Base-by-base conservation (phyloP, 2,888 invertebrate genomes). In the Ferrisia virgata region DNA sequence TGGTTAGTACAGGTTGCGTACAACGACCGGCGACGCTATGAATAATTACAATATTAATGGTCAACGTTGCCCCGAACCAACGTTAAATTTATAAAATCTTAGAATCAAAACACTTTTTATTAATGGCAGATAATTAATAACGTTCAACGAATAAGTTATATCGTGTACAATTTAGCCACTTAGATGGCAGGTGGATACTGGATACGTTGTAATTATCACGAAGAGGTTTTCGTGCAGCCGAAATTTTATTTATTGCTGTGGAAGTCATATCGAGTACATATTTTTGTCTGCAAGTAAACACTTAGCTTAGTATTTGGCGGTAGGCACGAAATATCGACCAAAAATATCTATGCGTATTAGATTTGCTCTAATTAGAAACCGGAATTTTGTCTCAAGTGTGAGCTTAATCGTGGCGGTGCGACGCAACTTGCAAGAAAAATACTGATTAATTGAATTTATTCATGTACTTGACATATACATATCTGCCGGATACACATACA, bases 331-430 rank as follows among this genome's bases (percentile, higher is more conserved):
- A 31, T 69, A 15, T 31, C 15, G 36, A 76, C 72, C n/a, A n/a
- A n/a, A 76, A 36, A 36, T 76, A n/a, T n/a, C n/a, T n/a, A n/a
- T n/a, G n/a, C n/a, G 36, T 76, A 76, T 76, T 36, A 36, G 72
- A 76, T 76, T 76, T 15, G 72, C 72, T 76, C 72, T 36, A 76
- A 28, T 76, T 76, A 76, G 53, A 15, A 76, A 76, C 72, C 18
- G 5, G 72, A 36, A 53, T 53, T 76, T 76, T 15, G 4, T n/a
- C 3, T n/a, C n/a, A n/a, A n/a, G n/a, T 72, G 28, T 6, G 4
- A 13, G 28, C 18, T 64, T 28, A 18, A 18, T 28, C 5, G 4
- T 28, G n/a, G n/a, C n/a, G n/a, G n/a, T n/a, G n/a, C n/a, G n/a
- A n/a, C n/a, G n/a, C n/a, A n/a, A n/a, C 53, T 22, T 6, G 53